Evolutionary conservation across 2,888 invertebrate species (phyloP).

Genomic region (Oscheius onirici): DNA sequence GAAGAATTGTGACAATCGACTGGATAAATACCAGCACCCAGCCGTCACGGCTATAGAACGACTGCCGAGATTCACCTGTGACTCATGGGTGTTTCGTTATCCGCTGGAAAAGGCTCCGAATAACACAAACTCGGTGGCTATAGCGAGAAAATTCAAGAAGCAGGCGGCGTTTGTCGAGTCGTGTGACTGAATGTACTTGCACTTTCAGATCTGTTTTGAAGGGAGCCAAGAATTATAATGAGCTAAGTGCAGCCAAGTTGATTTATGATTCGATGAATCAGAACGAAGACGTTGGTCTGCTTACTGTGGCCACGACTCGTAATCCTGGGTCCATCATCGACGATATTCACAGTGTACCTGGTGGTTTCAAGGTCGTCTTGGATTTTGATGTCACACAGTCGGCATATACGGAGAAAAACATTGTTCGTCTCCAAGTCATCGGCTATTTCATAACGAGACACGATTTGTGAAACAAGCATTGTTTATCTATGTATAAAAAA

Average conservation of each 20-base stretch:
- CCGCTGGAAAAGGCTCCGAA: constrained; percentile 1
- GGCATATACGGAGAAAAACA: constrained; percentile 1
- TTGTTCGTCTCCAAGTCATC: background rate
- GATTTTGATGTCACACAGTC: constrained; percentile 16
- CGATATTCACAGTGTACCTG: constrained; percentile 1
- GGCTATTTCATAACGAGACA: constrained; percentile 1
- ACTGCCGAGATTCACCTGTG: constrained; percentile 4
- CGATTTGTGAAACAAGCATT: background rate
- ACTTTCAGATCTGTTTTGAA: constrained; percentile 8
- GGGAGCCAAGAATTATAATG: constrained; percentile 9
- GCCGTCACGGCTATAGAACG: background rate
- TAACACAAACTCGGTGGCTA: background rate
- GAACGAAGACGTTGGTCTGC: background rate
- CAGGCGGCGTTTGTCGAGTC: background rate
- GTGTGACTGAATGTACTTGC: background rate
- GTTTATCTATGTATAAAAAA: too few species aligned
- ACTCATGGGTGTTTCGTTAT: background rate
- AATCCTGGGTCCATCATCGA: constrained; percentile 5
- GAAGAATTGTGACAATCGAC: constrained; percentile 1
- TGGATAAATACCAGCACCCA: constrained; percentile 1
- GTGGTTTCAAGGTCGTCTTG: constrained; percentile 3
- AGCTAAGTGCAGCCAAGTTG: constrained; percentile 14
- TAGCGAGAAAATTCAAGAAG: constrained; percentile 2
- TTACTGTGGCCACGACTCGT: background rate
- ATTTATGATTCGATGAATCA: constrained; percentile 16